Percentiles rank a stretch among this genome's conserved stretches.
phyloP scores from a whole-genome alignment of 2,888 invertebrate species.

The Caenorhabditis sp. region DNA sequence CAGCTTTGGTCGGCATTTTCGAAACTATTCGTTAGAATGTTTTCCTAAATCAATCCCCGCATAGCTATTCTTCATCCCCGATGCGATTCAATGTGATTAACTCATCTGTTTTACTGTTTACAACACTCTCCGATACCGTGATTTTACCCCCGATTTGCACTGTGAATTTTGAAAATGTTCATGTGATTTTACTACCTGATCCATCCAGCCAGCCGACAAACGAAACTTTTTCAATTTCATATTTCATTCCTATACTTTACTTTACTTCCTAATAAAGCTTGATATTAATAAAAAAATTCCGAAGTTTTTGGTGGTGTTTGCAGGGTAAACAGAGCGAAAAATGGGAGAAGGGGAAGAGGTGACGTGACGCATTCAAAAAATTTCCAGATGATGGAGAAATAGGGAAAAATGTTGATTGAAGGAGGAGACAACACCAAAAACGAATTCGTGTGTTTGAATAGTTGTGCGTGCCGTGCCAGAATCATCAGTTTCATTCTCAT shows the following conservation, averaged over 20 bases:
- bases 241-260: neutral
- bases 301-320: conserved; percentile 27
- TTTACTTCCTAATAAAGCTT: conserved; percentile 13
- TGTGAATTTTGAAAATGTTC: conserved; percentile 1
- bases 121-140: conserved; percentile 6
- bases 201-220: neutral
- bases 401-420: conserved; percentile 23
- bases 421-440: too few species aligned
- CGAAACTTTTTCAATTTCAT: conserved; percentile 7
- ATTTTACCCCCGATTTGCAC: conserved; percentile 6
- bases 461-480: conserved; percentile 29
- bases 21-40: neutral
- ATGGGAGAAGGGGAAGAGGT: conserved; percentile 18
- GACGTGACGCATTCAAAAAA: conserved; percentile 50
- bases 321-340: conserved; percentile 43
- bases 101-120: conserved; percentile 63
- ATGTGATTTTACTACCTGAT: conserved; percentile 1
- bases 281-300: conserved; percentile 23
- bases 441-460: conserved; percentile 43
- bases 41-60: conserved; percentile 5
- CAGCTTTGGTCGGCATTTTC: conserved; percentile 52
- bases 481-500: too few species aligned
- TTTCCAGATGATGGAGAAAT: neutral
- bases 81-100: conserved; percentile 69
- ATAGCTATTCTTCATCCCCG: conserved; percentile 68